These are phyloP conservation scores for Aelia acuminata DNA, from an alignment of 2,888 invertebrate species.

Conservation along the genomic window DNA sequence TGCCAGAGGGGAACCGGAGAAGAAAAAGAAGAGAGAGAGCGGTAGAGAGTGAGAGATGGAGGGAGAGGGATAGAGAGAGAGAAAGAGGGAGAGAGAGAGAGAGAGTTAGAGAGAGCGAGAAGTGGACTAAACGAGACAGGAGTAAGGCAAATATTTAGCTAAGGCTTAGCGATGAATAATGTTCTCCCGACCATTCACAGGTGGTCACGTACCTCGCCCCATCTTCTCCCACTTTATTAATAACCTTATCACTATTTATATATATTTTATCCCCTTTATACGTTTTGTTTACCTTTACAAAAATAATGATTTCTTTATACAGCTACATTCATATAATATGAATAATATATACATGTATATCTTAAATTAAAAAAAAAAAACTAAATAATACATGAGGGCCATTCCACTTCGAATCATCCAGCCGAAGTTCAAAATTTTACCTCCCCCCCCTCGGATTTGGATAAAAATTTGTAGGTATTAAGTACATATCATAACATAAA, in stretches of 20 bases:
- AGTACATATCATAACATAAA: no score
- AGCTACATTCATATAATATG: no score
- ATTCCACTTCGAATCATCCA: no score
- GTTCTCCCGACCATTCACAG: neutral
- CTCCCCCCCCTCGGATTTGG: no score
- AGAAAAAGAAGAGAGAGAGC: neutral
- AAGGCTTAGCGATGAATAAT: slow-evolving; percentile 1
- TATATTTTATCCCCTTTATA: no score
- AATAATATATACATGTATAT: no score
- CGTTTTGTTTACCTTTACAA: neutral
- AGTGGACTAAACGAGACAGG: slow-evolving; percentile 24
- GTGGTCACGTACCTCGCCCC: neutral
- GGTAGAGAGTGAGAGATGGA: neutral
- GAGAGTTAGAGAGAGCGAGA: neutral
- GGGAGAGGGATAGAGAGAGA: neutral
- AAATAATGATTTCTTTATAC: neutral
- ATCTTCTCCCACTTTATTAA: neutral
- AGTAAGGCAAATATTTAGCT: slow-evolving; percentile 15
- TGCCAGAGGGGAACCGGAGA: neutral
- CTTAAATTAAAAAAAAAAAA: no score
- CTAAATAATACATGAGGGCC: no score
- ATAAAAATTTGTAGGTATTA: no score
- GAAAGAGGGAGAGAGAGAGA: neutral
- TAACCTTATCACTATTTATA: neutral
- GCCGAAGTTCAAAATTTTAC: no score